A percentile compares a stretch with the other conserved stretches of the same genome.
Conservation (phyloP, 2,113 vertebrate species). For the Pipra filicauda region DNA sequence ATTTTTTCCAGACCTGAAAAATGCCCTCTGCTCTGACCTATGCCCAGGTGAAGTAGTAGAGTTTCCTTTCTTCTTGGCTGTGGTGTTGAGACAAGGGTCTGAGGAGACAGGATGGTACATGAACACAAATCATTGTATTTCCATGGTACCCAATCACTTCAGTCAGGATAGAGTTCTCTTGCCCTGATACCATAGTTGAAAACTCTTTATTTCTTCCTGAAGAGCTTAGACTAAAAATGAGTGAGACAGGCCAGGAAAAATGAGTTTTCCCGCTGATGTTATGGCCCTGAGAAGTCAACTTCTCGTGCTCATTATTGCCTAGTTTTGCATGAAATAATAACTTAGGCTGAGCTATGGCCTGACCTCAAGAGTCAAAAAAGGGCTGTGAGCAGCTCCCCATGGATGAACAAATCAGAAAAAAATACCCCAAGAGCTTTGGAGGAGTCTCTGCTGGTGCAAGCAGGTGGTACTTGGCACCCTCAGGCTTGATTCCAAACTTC, state of each 20-base stretch:
- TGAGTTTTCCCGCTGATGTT: neutral
- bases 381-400: neutral
- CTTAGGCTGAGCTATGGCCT: neutral
- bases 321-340: neutral
- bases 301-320: neutral
- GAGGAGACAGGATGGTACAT: neutral
- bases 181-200: neutral
- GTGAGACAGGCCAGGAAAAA: neutral
- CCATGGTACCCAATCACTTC: neutral
- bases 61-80: neutral
- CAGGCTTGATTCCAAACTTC: neutral
- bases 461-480: neutral
- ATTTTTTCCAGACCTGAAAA: neutral
- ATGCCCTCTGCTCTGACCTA: neutral
- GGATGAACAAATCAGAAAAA: neutral
- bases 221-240: neutral
- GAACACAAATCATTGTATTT: accelerated
- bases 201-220: neutral
- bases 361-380: neutral
- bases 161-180: neutral
- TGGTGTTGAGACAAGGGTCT: neutral
- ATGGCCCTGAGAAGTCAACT: accelerated
- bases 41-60: neutral
- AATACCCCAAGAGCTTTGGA: neutral
- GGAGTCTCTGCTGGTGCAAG: neutral